These are phyloP conservation scores for Mungos mungo DNA, from an alignment of 2,113 vertebrate genomes.

Conservation along the genomic window DNA sequence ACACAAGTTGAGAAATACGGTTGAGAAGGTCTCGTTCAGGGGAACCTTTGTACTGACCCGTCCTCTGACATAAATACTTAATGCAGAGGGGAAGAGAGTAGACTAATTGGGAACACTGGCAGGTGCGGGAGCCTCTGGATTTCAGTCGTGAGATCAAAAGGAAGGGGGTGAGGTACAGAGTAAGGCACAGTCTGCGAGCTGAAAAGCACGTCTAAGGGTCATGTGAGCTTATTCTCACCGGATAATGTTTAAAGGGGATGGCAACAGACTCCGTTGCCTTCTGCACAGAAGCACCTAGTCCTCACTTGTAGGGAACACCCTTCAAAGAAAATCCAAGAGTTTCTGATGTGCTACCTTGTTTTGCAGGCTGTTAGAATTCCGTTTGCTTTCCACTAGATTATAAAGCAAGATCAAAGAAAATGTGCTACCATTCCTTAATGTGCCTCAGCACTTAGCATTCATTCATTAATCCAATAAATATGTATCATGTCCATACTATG, in stretches of 20 bases:
- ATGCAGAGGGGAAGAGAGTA: not conserved
- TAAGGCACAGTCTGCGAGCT: fast-evolving
- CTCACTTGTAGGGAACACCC: not conserved
- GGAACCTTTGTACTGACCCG: not conserved
- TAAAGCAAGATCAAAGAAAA: not conserved
- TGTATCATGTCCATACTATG: not conserved
- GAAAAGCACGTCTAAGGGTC: not conserved
- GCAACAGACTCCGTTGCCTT: not conserved
- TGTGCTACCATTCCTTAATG: not conserved
- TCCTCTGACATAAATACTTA: not conserved
- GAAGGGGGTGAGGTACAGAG: not conserved
- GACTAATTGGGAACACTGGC: not conserved
- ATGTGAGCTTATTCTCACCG: not conserved
- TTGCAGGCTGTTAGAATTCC: not conserved
- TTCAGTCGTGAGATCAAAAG: not conserved
- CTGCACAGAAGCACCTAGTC: not conserved
- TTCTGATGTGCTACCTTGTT: not conserved
- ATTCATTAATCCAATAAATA: not conserved
- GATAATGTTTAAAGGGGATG: not conserved
- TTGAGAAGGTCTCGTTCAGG: not conserved
- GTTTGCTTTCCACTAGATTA: not conserved
- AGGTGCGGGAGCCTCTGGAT: not conserved
- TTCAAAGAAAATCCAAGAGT: not conserved
- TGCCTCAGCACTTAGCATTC: not conserved
- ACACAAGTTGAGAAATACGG: not conserved